A percentile compares a stretch with the other conserved stretches of the same genome.
Evolutionary conservation across 2,113 vertebrate genomes (phyloP).

Genomic region (Dolichotis patagonum): DNA sequence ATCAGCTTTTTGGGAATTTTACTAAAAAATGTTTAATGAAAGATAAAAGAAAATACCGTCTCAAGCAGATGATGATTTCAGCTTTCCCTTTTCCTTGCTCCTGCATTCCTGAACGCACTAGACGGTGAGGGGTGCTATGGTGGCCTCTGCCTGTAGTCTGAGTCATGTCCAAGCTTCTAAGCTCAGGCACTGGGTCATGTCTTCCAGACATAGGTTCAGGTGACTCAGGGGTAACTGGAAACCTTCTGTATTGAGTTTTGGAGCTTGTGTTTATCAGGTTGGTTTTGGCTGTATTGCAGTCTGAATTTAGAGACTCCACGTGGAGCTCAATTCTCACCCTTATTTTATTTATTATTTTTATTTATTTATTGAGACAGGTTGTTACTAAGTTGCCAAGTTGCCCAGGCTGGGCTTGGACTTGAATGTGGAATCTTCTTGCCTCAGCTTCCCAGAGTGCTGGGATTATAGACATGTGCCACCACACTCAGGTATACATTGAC

Average conservation of each 20-base stretch:
- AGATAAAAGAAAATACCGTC: conserved; percentile 49
- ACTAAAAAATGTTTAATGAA: conserved; percentile 46
- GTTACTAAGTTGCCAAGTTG: background rate
- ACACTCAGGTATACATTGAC: background rate
- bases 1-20: conserved; percentile 37
- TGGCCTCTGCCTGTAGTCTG: background rate
- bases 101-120: background rate
- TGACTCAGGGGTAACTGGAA: background rate
- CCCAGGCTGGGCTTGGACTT: background rate
- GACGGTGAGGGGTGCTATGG: background rate
- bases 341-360: background rate
- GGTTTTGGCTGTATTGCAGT: background rate
- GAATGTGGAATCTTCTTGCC: background rate
- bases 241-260: background rate
- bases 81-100: background rate
- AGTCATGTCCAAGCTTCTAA: background rate
- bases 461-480: background rate
- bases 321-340: background rate
- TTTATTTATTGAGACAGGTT: background rate
- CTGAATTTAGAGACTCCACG: background rate
- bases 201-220: background rate
- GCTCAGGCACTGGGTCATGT: background rate
- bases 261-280: background rate
- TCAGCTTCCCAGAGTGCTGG: background rate
- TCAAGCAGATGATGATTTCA: background rate